These are phyloP conservation scores for Urocolius indicus DNA, from an alignment of 2,113 vertebrate genomes.

Conservation along the genomic window DNA sequence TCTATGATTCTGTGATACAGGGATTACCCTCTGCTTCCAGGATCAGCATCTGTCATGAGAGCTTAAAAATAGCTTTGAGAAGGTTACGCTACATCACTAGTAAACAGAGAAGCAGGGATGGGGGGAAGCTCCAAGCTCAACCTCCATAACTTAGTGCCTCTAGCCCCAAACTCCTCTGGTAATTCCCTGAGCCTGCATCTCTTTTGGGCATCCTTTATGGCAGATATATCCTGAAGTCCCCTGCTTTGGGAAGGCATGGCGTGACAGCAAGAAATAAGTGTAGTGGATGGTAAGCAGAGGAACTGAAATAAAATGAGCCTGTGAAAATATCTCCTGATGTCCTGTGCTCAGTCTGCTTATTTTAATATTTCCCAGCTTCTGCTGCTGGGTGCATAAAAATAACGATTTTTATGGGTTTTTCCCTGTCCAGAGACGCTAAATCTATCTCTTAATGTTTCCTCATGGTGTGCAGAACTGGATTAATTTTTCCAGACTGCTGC, in stretches of 20 bases:
- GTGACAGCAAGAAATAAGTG: neutral
- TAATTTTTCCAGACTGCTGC: neutral
- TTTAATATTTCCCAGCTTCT: neutral
- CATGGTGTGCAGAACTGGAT: neutral
- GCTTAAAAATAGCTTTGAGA: neutral
- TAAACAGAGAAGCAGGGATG: neutral
- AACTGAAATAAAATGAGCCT: neutral
- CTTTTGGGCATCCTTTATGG: accelerated
- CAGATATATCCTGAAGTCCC: neutral
- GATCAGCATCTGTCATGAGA: neutral
- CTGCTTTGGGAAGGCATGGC: neutral
- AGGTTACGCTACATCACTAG: neutral
- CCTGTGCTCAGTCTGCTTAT: neutral
- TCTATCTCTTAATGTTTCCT: neutral
- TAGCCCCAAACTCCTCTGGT: neutral
- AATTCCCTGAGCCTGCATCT: neutral
- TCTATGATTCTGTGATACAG: too few species aligned
- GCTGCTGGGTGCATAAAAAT: neutral
- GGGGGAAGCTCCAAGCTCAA: too few species aligned
- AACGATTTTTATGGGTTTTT: neutral
- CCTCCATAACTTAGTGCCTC: neutral
- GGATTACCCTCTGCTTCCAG: neutral
- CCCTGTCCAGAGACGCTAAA: neutral
- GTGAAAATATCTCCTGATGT: neutral
- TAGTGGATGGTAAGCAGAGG: neutral